A percentile compares a stretch with the other conserved stretches of the same genome.
phyloP scores from a whole-genome alignment of 2,797 vertebrate genomes.

The Mormyrops attenuatus region DNA sequence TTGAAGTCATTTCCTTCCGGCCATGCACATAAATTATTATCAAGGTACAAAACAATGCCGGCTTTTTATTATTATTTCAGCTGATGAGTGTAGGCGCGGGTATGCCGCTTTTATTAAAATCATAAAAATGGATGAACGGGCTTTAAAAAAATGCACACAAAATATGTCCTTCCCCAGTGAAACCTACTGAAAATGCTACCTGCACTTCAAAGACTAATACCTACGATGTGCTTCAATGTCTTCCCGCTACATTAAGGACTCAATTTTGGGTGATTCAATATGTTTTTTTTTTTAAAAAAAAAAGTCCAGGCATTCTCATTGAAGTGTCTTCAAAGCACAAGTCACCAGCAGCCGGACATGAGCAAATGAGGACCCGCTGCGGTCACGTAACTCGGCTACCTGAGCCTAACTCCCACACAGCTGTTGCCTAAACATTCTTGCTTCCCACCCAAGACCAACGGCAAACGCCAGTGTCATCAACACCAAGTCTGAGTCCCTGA shows the following conservation, averaged over 20 bases:
- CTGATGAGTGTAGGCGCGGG: conserved; percentile 51
- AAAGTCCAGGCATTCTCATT: background rate
- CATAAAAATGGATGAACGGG: conserved; percentile 28
- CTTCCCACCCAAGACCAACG: background rate
- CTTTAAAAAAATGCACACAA: background rate
- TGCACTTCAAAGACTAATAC: background rate
- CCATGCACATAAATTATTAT: conserved; percentile 58
- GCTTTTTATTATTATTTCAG: conserved; percentile 52
- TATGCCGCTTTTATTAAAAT: conserved; percentile 33
- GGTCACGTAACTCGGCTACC: background rate
- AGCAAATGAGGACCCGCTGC: background rate
- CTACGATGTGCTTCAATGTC: background rate
- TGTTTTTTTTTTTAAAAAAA: background rate
- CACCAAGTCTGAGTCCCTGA: background rate
- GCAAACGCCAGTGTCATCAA: background rate
- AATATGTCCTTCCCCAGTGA: background rate
- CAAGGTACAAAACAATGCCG: conserved; percentile 34
- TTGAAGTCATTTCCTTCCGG: conserved; percentile 61
- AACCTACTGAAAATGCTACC: background rate
- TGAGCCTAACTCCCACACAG: background rate
- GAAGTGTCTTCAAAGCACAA: background rate
- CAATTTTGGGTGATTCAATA: background rate
- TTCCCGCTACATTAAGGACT: background rate
- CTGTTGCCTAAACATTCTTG: background rate
- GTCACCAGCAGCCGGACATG: background rate